phyloP scores from a whole-genome alignment of 2,113 vertebrate species.

The Chunga burmeisteri region DNA sequence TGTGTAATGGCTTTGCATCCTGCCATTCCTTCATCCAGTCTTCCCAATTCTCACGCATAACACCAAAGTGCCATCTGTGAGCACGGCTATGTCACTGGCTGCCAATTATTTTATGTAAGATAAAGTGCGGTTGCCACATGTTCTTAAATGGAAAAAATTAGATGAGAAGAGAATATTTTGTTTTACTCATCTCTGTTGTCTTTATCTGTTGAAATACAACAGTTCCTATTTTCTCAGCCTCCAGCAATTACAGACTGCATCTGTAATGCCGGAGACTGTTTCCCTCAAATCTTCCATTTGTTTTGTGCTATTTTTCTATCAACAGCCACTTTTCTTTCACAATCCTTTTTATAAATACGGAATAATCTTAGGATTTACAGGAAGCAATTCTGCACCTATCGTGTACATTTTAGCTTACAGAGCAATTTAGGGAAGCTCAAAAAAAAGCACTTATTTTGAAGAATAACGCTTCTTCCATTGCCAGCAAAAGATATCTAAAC shows the following conservation, averaged over 20 bases:
- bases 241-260: background rate
- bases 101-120: background rate
- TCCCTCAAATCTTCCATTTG: background rate
- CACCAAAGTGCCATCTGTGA: constrained; percentile 8
- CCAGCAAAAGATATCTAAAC: background rate
- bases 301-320: constrained; percentile 15
- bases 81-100: background rate
- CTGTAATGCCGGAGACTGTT: background rate
- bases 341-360: background rate
- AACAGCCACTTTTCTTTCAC: background rate
- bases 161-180: background rate
- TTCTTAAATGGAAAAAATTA: background rate
- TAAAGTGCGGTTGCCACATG: background rate
- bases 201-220: constrained; percentile 8
- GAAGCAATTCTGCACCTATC: background rate
- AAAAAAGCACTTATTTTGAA: constrained; percentile 17
- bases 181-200: background rate
- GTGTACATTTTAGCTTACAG: background rate
- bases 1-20: background rate
- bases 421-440: background rate
- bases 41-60: background rate
- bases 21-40: background rate
- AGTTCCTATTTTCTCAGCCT: background rate
- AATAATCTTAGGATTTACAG: background rate
- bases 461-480: background rate